phyloP scores from a whole-genome alignment of 2,113 vertebrate genomes.

The Callopanchax toddi region DNA sequence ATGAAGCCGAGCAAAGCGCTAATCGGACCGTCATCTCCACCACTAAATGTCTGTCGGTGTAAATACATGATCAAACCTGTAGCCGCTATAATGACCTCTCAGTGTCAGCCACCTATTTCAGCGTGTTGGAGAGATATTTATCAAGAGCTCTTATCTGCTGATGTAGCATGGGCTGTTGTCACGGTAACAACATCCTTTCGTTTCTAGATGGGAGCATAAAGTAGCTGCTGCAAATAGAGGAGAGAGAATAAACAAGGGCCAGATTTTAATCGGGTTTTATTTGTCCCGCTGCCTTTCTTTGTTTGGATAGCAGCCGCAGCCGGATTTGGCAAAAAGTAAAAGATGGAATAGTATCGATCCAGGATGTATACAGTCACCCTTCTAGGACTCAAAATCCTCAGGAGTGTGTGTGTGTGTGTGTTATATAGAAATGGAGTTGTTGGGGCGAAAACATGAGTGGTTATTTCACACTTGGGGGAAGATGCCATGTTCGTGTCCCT shows the following conservation, averaged over 20 bases:
- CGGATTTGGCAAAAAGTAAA: slow-evolving; percentile 37
- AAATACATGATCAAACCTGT: slow-evolving; percentile 49
- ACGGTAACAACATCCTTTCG: slow-evolving; percentile 54
- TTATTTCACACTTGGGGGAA: slow-evolving; percentile 73
- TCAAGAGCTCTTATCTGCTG: slow-evolving; percentile 30
- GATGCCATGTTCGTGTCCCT: slow-evolving; percentile 61
- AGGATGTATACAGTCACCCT: slow-evolving; percentile 52
- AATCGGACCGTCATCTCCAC: slow-evolving; percentile 33
- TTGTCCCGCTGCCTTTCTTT: slow-evolving; percentile 54
- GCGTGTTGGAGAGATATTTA: slow-evolving; percentile 38
- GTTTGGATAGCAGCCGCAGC: slow-evolving; percentile 43
- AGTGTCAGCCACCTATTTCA: slow-evolving; percentile 40
- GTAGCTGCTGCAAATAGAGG: slow-evolving; percentile 1
- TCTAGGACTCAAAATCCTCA: slow-evolving; percentile 30
- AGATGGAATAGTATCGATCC: slow-evolving; percentile 78
- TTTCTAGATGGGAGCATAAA: slow-evolving; percentile 28
- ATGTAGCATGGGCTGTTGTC: slow-evolving; percentile 61
- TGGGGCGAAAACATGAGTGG: slow-evolving; percentile 66
- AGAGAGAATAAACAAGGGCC: not conserved
- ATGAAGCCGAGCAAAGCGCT: slow-evolving; percentile 37
- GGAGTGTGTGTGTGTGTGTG: slow-evolving; percentile 10
- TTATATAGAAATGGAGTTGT: slow-evolving; percentile 66
- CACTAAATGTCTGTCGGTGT: slow-evolving; percentile 37
- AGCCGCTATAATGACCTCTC: slow-evolving; percentile 43
- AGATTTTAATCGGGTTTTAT: slow-evolving; percentile 60